Base-by-base conservation (phyloP, 2,888 invertebrate species). In the Drosophila koepferae region DNA sequence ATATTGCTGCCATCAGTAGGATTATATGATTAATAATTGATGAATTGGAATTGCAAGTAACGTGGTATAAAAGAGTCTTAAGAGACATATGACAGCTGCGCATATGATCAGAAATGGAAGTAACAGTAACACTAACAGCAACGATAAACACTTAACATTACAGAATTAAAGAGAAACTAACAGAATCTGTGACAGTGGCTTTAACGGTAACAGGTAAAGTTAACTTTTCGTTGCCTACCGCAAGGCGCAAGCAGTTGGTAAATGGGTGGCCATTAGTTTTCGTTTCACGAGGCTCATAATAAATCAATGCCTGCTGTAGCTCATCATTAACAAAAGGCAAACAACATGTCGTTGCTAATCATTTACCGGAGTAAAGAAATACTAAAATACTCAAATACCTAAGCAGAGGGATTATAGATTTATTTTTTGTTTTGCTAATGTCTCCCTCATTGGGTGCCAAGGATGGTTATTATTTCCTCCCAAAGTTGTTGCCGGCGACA, bases 281-380 rank as follows among this genome's bases (percentile, higher is more conserved):
- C 51, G 60, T 63, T 68, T 59, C 14, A 60, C 44, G 54, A 41
- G 44, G 58, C 46, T 46, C 36, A 68, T 64, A 73, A 89, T 74
- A 86, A 86, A 81, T 86, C 89, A 86, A 72, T 78, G 72, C 18
- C 53, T 49, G 63, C 61, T 48, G 65, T 68, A 77, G 76, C 58
- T 77, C 63, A 66, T 77, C 82, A 85, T 86, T 85, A 86, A 73
- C 65, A 58, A 67, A 75, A 79, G 77, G 77, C 74, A 84, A 89
- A 87, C 79, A 85, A 74, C 74, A 87, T 82, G 89, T 85, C 85
- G 72, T 75, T 75, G 72, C 77, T 85, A 87, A 89, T 86, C 76
- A 84, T 84, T 81, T 55, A 63, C 69, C 48, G 36, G 40, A 66
- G 34, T 63, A 56, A 60, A 64, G 38, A 63, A 59, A 66, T 58